Evolutionary conservation across 2,797 vertebrate genomes (phyloP).

Genomic region (Hafferia zeledoni): DNA sequence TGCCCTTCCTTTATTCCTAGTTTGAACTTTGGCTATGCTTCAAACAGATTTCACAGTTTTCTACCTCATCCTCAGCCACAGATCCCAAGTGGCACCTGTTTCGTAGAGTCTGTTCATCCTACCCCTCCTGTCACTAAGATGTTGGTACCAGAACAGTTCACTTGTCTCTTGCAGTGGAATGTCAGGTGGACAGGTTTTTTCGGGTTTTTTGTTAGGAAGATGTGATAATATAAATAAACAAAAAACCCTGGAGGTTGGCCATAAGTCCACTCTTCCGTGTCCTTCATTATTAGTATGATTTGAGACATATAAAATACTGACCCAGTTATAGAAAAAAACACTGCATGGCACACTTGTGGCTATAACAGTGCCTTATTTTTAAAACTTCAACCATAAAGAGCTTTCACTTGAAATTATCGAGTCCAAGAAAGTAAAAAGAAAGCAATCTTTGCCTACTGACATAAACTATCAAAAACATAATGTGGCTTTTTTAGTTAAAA

Average conservation of each 20-base stretch:
- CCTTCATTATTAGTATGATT: not conserved
- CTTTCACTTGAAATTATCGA: not conserved
- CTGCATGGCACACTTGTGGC: not conserved
- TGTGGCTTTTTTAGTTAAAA: not conserved
- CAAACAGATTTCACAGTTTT: not conserved
- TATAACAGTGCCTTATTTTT: not conserved
- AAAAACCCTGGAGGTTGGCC: rapidly evolving
- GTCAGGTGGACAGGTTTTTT: not conserved
- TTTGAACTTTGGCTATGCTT: not conserved
- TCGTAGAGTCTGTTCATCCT: not conserved
- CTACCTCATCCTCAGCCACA: not conserved
- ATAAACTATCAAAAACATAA: not conserved
- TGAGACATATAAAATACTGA: not conserved
- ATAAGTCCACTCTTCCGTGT: not conserved
- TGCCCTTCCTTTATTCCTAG: not conserved
- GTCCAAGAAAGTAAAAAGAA: not conserved
- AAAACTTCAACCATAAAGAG: not conserved
- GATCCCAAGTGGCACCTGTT: not conserved
- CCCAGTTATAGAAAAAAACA: not conserved
- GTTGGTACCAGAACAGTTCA: not conserved
- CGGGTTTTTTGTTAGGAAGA: not conserved
- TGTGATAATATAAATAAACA: not conserved
- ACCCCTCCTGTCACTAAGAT: not conserved
- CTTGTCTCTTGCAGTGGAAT: not conserved
- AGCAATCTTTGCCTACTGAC: not conserved